These are phyloP conservation scores for Cacoxenus indagator DNA, from an alignment of 2,888 invertebrate species.

Conservation along the genomic window DNA sequence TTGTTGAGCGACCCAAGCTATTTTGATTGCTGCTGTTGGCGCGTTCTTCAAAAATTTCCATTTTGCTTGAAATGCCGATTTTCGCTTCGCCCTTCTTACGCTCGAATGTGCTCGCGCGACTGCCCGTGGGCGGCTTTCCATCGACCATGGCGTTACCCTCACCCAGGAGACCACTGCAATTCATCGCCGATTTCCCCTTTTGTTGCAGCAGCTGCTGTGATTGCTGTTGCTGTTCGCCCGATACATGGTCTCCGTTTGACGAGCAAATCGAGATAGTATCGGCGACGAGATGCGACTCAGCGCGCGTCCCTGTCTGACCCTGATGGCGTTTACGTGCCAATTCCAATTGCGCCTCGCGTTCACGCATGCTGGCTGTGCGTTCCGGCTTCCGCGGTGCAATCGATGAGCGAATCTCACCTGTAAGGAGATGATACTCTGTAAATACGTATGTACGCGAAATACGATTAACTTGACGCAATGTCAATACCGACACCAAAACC, in stretches of 20 bases:
- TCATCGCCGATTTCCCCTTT: conserved; percentile 72
- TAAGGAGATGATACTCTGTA: conserved; percentile 26
- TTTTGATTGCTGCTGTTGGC: conserved; percentile 21
- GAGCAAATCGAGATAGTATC: conserved; percentile 72
- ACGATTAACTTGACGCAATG: too few relatives aligned
- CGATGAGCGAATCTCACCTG: conserved; percentile 86
- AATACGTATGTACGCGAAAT: too few relatives aligned
- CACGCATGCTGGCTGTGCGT: conserved; percentile 88
- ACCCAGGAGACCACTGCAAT: too few relatives aligned
- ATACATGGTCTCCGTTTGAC: conserved; percentile 70
- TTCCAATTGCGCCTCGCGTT: conserved; percentile 79
- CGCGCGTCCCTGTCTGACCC: too few relatives aligned
- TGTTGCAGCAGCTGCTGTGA: conserved; percentile 69
- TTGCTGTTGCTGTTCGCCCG: conserved; percentile 55
- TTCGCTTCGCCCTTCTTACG: conserved; percentile 64
- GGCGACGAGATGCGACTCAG: conserved; percentile 63
- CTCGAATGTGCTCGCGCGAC: conserved; percentile 67
- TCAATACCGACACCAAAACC: too few relatives aligned
- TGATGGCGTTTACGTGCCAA: conserved; percentile 71
- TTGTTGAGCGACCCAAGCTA: not conserved
- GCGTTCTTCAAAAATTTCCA: conserved; percentile 66
- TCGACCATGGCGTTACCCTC: conserved; percentile 26
- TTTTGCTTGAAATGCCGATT: conserved; percentile 60
- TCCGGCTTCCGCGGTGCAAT: conserved; percentile 88
- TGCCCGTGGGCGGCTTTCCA: conserved; percentile 46